Conservation (phyloP, 53 echinoderm and acorn worm genomes). For the Holothuria scabra region DNA sequence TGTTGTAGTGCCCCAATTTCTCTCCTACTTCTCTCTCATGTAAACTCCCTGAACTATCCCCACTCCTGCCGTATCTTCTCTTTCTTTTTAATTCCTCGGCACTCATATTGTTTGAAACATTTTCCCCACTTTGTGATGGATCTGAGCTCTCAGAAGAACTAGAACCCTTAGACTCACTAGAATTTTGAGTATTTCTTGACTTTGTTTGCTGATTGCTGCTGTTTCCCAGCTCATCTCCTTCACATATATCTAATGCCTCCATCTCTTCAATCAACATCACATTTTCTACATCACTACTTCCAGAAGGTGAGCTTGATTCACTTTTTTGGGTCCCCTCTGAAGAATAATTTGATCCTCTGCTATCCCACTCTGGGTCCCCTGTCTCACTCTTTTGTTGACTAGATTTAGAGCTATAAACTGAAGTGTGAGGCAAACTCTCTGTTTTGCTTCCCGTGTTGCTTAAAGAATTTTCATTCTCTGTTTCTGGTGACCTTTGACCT, state of each 20-base stretch:
- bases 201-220: too few relatives aligned
- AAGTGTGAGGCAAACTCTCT: background rate
- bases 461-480: background rate
- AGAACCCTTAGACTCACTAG: background rate
- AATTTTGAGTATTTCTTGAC: background rate
- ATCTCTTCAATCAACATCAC: background rate
- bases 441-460: background rate
- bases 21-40: background rate
- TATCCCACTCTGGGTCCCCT: background rate
- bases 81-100: background rate
- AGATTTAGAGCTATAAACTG: background rate
- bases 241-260: slow-evolving; percentile 8
- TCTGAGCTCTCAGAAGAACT: background rate
- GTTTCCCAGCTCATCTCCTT: too few relatives aligned
- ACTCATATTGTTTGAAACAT: background rate
- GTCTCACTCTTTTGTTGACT: background rate
- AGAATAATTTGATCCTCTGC: background rate
- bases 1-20: slow-evolving; percentile 5
- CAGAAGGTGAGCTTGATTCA: background rate
- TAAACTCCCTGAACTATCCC: background rate
- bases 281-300: background rate
- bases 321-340: background rate
- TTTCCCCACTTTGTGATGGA: too few relatives aligned
- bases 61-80: background rate
- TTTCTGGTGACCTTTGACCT: slow-evolving; percentile 31